Evolutionary conservation across 1,140 invertebrate genomes (phyloP).

Genomic region (Apis laboriosa): DNA sequence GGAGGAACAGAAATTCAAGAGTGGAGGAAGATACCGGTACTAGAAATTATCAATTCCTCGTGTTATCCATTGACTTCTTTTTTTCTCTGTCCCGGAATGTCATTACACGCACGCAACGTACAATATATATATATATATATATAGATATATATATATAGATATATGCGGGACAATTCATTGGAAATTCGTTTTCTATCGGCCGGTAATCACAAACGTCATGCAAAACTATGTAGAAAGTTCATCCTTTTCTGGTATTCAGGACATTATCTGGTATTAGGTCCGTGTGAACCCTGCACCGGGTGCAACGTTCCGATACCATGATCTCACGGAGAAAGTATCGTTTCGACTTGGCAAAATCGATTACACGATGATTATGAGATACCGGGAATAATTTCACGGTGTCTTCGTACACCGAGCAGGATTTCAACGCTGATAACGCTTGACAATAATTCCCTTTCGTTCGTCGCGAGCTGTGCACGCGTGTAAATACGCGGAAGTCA

Average conservation of each 20-base stretch:
- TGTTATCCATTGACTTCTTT: not conserved
- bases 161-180: not conserved
- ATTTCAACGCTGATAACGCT: slow-evolving; percentile 17
- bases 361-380: not conserved
- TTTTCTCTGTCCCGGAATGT: too few species aligned
- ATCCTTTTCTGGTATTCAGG: not conserved
- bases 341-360: not conserved
- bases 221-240: not conserved
- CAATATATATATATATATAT: too few species aligned
- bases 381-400: slow-evolving; percentile 10
- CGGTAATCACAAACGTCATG: not conserved
- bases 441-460: slow-evolving; percentile 51
- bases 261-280: too few species aligned
- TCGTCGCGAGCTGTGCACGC: slow-evolving; percentile 7
- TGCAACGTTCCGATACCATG: not conserved
- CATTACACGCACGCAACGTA: slow-evolving; percentile 30
- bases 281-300: not conserved
- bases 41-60: slow-evolving; percentile 33
- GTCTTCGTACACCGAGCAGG: slow-evolving; percentile 20
- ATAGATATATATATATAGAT: too few species aligned
- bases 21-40: slow-evolving; percentile 28
- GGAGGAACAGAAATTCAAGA: not conserved
- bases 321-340: slow-evolving; percentile 6
- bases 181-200: slow-evolving; percentile 4
- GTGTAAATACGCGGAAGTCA: slow-evolving; percentile 55